Conservation (phyloP, 2,797 vertebrate genomes). For the Mastacembelus armatus region DNA sequence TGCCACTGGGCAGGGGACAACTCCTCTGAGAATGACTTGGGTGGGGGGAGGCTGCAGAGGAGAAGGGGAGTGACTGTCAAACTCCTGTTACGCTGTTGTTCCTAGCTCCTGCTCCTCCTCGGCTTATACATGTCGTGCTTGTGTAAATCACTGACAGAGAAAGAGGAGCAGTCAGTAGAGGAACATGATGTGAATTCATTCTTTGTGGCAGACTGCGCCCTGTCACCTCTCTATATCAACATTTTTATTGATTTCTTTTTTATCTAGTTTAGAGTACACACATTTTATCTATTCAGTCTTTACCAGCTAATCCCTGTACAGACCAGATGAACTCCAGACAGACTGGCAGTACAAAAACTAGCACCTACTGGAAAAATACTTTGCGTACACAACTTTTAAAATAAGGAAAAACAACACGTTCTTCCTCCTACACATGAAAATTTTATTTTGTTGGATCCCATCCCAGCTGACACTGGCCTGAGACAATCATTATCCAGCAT, state of each 20-base stretch:
- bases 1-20: conserved; percentile 78
- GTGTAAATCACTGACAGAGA: conserved; percentile 54
- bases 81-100: conserved; percentile 59
- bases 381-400: no score
- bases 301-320: neutral
- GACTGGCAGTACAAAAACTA: no score
- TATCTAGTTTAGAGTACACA: conserved; percentile 6
- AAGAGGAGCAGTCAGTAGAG: conserved; percentile 29
- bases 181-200: conserved; percentile 50
- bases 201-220: conserved; percentile 1
- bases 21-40: conserved; percentile 69
- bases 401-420: neutral
- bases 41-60: conserved; percentile 24
- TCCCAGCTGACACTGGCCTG: no score
- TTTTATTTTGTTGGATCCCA: no score
- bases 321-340: neutral
- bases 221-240: conserved; percentile 19
- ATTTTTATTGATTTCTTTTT: conserved; percentile 35
- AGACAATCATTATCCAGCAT: no score
- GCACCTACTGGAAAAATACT: no score
- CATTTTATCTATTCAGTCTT: conserved; percentile 23
- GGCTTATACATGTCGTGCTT: conserved; percentile 43
- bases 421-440: neutral
- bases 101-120: conserved; percentile 42
- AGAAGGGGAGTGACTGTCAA: conserved; percentile 59